A percentile compares a stretch with the other conserved stretches of the same genome.
Conservation (phyloP, 2,888 invertebrate species). For the Xanthia togata region DNA sequence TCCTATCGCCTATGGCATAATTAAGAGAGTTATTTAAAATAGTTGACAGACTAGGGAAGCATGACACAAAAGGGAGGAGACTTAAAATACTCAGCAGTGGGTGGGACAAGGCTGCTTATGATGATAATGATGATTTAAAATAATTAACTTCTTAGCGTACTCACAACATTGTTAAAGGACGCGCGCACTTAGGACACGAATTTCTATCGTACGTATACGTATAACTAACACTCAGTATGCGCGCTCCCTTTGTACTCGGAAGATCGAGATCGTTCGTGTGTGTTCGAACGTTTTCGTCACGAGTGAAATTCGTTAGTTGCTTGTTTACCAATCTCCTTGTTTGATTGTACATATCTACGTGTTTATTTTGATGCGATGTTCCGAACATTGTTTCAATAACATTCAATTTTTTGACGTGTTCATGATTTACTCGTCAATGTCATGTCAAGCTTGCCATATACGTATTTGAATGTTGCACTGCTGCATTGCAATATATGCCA, state of each 20-base stretch:
- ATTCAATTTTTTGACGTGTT: not conserved
- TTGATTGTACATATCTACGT: not conserved
- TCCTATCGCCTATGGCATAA: not conserved
- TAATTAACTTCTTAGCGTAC: not conserved
- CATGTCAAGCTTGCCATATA: not conserved
- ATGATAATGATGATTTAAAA: not conserved
- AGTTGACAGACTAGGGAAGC: not conserved
- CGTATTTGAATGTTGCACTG: not conserved
- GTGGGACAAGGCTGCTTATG: not conserved
- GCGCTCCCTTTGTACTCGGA: too few relatives aligned
- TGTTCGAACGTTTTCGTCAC: too few relatives aligned
- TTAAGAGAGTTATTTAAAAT: too few relatives aligned
- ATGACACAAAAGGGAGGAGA: too few relatives aligned
- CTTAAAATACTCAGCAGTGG: not conserved
- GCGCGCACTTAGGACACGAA: too few relatives aligned
- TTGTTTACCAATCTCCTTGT: not conserved
- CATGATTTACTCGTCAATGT: slow-evolving; percentile 3
- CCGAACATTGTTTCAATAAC: not conserved
- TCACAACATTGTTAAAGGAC: not conserved
- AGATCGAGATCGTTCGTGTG: too few relatives aligned
- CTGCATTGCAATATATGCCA: slow-evolving; percentile 1
- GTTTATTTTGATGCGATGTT: not conserved
- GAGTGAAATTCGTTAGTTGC: not conserved
- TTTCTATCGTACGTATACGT: too few relatives aligned
- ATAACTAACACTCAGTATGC: too few relatives aligned